Base-by-base conservation (phyloP, 1,140 invertebrate species). In the Drosophila kurseongensis region DNA sequence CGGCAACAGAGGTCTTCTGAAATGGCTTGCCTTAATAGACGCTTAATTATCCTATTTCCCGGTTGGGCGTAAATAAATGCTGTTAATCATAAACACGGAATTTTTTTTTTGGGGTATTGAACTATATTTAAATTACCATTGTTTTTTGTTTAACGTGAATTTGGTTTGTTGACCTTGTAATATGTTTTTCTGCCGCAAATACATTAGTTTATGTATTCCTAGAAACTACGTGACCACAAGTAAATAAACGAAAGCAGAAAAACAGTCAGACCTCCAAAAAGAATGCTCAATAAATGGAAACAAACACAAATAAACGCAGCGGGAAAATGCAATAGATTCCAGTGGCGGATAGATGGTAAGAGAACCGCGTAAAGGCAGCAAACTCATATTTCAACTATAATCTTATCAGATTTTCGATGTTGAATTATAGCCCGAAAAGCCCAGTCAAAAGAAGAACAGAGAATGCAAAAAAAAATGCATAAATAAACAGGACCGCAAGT, bases 401-500 rank as follows among this genome's bases (percentile, higher is more conserved):
- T 80, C 81, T 84, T 84, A 84, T 84, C 81, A 84, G 72, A 76
- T 84, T 77, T 84, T 73, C 80, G 54, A 84, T 84, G 80, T 78
- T 83, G 69, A 83, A 69, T 78, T 78, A 82, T 83, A 71, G 78
- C 65, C 60, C 36, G 58, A 76, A 76, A 66, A 42, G 41, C n/a
- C n/a, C 44, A 40, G n/a, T 5, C n/a, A 32, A 35, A 41, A 14
- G 14, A 27, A 40, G 18, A 8, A 18, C 18, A 40, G 51, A 67
- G 62, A 61, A 75, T 69, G 59, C 56, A 68, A 57, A 79, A 66
- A 79, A 66, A 63, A 69, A 78, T 68, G 82, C 67, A 74, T 45
- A 45, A 29, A 44, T 44, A 27, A 44, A 16, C 18, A 7, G 6
- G n/a, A 38, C 6, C 4, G 6, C n/a, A 35, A 55, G n/a, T 10